These are phyloP conservation scores for Cynaeus angustus DNA, from an alignment of 2,888 invertebrate genomes.

Conservation along the genomic window DNA sequence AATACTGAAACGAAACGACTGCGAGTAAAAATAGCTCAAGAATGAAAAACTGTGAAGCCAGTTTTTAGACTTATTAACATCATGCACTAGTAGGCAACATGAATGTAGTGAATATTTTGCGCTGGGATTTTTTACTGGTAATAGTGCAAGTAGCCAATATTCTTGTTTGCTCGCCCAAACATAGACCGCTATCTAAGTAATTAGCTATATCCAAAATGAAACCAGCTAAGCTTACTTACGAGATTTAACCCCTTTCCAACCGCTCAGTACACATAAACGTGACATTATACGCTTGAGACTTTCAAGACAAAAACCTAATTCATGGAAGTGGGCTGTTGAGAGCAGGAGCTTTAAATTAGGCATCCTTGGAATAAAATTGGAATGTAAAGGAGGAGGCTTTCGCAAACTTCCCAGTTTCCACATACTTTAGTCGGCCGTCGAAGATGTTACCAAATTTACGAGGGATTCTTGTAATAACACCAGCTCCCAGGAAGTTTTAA, in stretches of 20 bases:
- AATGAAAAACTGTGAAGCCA: too few relatives aligned
- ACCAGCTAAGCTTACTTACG: neutral
- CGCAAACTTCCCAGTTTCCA: conserved; percentile 29
- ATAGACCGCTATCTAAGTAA: conserved; percentile 10
- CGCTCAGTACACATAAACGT: conserved; percentile 11
- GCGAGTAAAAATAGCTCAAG: too few relatives aligned
- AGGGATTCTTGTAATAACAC: conserved; percentile 32
- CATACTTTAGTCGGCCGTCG: conserved; percentile 19
- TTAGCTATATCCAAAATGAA: conserved; percentile 20
- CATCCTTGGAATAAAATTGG: conserved; percentile 3
- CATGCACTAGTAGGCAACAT: too few relatives aligned
- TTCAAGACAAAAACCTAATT: conserved; percentile 6
- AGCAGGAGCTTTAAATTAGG: conserved; percentile 3
- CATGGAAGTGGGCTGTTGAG: neutral
- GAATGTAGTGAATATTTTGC: too few relatives aligned
- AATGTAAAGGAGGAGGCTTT: conserved; percentile 19
- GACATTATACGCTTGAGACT: conserved; percentile 8
- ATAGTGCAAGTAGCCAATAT: neutral
- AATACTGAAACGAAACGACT: too few relatives aligned
- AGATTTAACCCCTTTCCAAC: conserved; percentile 3
- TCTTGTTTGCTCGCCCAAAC: conserved; percentile 1
- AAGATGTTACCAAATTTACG: conserved; percentile 30
- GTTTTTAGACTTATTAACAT: too few relatives aligned
- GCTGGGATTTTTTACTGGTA: neutral
- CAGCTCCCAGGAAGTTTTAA: conserved; percentile 9